A percentile compares a stretch with the other conserved stretches of the same genome.
phyloP scores from a whole-genome alignment of 2,113 vertebrate genomes.

The Saimiri boliviensis region DNA sequence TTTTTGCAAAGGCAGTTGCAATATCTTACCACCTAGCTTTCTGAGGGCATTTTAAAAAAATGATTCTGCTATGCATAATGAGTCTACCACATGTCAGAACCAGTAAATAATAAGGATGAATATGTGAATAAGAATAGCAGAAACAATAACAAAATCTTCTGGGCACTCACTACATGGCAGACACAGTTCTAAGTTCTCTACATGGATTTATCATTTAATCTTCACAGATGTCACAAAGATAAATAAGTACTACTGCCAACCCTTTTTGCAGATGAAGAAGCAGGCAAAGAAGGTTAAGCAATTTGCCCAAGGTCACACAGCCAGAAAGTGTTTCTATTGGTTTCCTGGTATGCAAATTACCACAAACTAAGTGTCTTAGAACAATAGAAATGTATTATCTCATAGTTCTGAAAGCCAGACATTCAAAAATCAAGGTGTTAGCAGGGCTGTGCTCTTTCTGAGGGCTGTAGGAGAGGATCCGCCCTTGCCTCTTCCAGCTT shows the following conservation, averaged over 20 bases:
- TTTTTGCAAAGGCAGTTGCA: neutral
- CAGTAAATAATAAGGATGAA: neutral
- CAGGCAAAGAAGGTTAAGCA: neutral
- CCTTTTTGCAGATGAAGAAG: neutral
- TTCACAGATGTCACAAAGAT: neutral
- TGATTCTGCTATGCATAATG: neutral
- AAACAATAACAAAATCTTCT: neutral
- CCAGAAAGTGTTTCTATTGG: neutral
- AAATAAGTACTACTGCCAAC: neutral
- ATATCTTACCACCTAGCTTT: neutral
- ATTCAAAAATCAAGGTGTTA: neutral
- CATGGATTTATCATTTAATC: neutral
- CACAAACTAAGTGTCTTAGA: neutral
- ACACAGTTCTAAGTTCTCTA: neutral
- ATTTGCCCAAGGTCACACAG: neutral
- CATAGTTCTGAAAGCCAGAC: neutral
- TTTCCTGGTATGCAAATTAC: neutral
- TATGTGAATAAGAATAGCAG: neutral
- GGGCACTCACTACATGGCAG: neutral
- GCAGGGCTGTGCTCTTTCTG: neutral
- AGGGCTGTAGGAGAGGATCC: neutral
- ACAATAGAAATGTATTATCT: neutral
- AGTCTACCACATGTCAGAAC: neutral
- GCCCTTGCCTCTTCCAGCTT: neutral
- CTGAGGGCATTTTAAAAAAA: neutral